A percentile compares a stretch with the other conserved stretches of the same genome.
phyloP scores from a whole-genome alignment of 1,140 invertebrate species.

The Solenopsis fugax region DNA sequence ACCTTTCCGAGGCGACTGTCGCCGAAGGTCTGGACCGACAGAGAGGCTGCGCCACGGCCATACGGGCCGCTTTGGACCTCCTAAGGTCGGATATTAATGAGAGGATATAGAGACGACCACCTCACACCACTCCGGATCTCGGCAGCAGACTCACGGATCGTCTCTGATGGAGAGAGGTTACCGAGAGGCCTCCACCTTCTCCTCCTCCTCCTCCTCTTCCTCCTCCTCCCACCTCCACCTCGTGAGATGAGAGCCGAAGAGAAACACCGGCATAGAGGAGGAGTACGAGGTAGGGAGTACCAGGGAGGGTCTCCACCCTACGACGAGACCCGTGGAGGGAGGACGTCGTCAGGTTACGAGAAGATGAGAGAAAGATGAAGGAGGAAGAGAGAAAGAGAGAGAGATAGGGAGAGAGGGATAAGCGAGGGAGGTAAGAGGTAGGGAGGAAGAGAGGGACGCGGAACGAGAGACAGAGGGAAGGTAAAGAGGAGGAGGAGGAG shows the following conservation, averaged over 20 bases:
- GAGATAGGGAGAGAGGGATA: conserved; percentile 40
- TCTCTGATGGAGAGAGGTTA: conserved; percentile 68
- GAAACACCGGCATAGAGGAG: conserved; percentile 53
- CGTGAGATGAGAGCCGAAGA: conserved; percentile 62
- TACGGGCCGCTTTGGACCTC: conserved; percentile 51
- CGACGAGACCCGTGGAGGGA: conserved; percentile 69
- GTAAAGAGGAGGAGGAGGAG: conserved; percentile 38
- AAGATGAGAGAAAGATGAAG: conserved; percentile 45
- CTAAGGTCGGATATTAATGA: conserved; percentile 76
- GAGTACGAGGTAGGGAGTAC: conserved; percentile 62
- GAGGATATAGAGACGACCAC: conserved; percentile 71
- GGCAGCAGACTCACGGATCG: conserved; percentile 70
- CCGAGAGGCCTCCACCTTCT: conserved; percentile 47
- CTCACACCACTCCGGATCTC: conserved; percentile 72
- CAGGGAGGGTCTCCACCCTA: conserved; percentile 75
- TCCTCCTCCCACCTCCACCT: conserved; percentile 61
- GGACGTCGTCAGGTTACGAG: conserved; percentile 75
- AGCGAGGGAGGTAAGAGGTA: conserved; percentile 53
- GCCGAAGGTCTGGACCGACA: conserved; percentile 25
- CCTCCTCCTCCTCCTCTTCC: conserved; percentile 55
- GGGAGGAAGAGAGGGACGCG: conserved; percentile 56
- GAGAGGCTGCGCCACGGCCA: conserved; percentile 31
- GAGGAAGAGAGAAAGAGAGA: conserved; percentile 46
- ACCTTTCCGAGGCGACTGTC: conserved; percentile 41
- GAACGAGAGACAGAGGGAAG: conserved; percentile 72